Percentiles rank a stretch among this genome's conserved stretches.
Evolutionary conservation across 1,140 invertebrate genomes (phyloP).

Genomic region (Atta colombica): DNA sequence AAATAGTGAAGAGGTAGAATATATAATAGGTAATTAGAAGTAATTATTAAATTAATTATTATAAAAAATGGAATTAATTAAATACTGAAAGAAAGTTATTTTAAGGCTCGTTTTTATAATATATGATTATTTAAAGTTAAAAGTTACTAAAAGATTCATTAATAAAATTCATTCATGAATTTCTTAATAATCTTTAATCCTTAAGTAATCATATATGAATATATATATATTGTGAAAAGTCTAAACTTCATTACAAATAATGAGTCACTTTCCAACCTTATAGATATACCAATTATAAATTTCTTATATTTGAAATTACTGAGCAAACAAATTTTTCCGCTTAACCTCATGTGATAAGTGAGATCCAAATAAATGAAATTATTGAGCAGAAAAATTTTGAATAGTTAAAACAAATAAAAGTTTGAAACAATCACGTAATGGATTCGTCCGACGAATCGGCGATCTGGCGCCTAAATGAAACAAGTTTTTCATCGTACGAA

Average conservation of each 20-base stretch:
- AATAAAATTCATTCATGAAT: too few relatives aligned
- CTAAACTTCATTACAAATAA: too few relatives aligned
- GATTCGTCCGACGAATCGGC: not conserved
- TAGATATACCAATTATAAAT: not conserved
- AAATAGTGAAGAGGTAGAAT: not conserved
- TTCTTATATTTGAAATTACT: not conserved
- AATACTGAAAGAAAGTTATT: too few relatives aligned
- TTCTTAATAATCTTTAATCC: too few relatives aligned
- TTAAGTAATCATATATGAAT: too few relatives aligned
- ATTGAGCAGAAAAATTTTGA: not conserved
- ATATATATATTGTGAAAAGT: too few relatives aligned
- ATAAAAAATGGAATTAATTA: too few relatives aligned
- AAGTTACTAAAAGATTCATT: too few relatives aligned
- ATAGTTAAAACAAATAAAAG: not conserved
- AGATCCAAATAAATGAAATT: not conserved
- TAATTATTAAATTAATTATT: too few relatives aligned
- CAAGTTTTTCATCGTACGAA: conserved; percentile 12
- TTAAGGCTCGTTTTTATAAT: too few relatives aligned
- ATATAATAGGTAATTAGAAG: not conserved
- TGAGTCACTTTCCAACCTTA: not conserved
- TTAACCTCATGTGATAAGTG: not conserved
- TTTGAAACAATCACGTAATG: conserved; percentile 4
- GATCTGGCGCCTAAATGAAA: conserved; percentile 9
- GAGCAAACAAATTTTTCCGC: not conserved
- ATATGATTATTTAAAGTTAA: too few relatives aligned